phyloP scores from a whole-genome alignment of 2,113 vertebrate genomes.

The Apistogramma diplotaenia region DNA sequence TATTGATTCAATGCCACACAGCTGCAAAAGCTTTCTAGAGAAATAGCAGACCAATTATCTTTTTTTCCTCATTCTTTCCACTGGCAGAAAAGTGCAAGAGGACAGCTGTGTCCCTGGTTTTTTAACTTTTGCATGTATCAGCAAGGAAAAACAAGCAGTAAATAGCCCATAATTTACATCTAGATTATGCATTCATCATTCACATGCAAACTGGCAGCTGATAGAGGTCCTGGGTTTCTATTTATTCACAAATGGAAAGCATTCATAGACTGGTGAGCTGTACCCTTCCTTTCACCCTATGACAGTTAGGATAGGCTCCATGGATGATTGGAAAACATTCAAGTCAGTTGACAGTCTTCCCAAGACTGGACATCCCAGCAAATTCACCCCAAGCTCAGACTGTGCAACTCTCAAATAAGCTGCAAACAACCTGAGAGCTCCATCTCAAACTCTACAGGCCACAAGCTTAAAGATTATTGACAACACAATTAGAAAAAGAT shows the following conservation, averaged over 20 bases:
- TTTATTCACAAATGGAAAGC: neutral
- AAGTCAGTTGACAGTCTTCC: too few relatives aligned
- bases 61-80: constrained; percentile 34
- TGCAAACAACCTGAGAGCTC: too few relatives aligned
- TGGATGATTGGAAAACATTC: too few relatives aligned
- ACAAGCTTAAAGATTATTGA: too few relatives aligned
- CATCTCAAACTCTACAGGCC: too few relatives aligned
- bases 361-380: too few relatives aligned
- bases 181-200: neutral
- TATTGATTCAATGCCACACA: constrained; percentile 44
- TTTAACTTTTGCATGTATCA: neutral
- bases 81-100: constrained; percentile 29
- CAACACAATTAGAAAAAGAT: too few relatives aligned
- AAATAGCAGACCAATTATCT: constrained; percentile 51
- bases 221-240: neutral
- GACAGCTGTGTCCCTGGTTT: constrained; percentile 40
- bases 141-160: neutral
- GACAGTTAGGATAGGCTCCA: neutral
- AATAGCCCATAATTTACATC: neutral
- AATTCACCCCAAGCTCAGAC: too few relatives aligned
- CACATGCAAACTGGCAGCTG: neutral
- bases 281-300: too few relatives aligned
- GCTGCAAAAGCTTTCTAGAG: constrained; percentile 62
- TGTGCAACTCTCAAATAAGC: too few relatives aligned
- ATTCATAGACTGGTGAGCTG: too few relatives aligned